A percentile compares a stretch with the other conserved stretches of the same genome.
Conservation (phyloP, 2,888 invertebrate species). For the Philopedon plagiatum region DNA sequence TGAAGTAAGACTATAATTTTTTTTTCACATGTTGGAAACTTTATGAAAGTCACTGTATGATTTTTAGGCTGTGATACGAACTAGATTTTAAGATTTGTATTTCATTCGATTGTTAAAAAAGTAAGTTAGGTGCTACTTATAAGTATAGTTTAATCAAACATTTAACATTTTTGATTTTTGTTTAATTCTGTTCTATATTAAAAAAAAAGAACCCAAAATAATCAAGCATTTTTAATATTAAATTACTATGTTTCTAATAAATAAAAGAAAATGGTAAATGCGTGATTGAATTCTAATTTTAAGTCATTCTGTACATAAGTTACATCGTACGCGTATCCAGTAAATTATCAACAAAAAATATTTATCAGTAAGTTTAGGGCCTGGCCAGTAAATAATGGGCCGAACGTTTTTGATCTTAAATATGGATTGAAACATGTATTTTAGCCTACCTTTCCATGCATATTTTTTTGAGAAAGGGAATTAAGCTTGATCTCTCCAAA, state of each 20-base stretch:
- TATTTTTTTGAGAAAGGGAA: neutral
- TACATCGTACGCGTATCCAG: neutral
- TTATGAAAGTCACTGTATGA: neutral
- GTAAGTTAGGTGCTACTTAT: slow-evolving; percentile 9
- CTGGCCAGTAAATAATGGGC: neutral
- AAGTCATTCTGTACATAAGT: slow-evolving; percentile 2
- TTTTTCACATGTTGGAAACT: too few species aligned
- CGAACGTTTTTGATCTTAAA: neutral
- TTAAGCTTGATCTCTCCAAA: slow-evolving; percentile 11
- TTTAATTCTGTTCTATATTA: neutral
- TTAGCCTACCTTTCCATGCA: neutral
- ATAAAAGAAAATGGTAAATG: neutral
- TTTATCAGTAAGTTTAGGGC: neutral
- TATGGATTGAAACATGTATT: neutral
- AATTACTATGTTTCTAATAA: too few species aligned
- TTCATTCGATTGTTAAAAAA: slow-evolving; percentile 25
- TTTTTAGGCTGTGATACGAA: slow-evolving; percentile 29
- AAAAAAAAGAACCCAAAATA: neutral
- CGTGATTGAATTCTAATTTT: slow-evolving; percentile 2
- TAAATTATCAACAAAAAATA: neutral
- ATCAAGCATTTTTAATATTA: neutral
- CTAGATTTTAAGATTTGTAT: slow-evolving; percentile 30
- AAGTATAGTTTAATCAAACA: neutral
- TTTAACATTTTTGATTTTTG: slow-evolving; percentile 1
- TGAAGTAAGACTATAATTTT: too few species aligned